Evolutionary conservation across 1,140 invertebrate species (phyloP), one percentile per base, ranked within the genome.

Genomic region (Oryzaephilus surinamensis): DNA sequence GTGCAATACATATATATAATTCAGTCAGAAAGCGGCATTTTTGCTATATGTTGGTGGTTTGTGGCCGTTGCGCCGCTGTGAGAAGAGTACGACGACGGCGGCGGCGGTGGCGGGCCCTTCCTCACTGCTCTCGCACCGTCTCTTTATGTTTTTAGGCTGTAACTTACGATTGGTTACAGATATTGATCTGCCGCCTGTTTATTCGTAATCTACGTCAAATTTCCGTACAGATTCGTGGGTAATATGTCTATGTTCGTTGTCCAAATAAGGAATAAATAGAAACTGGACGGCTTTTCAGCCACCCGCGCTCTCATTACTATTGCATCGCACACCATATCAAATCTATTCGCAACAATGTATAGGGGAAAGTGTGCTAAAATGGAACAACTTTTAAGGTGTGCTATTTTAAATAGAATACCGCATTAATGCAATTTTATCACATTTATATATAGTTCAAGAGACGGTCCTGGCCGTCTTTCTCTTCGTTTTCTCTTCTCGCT

Each of bases 191-290:
- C 23, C 42, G 44, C 27, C 41, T 52, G 51, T 54, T 56, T 56
- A 56, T 52, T 54, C 54, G 51, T 51, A 52, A 52, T 54, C 50
- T 50, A 49, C 49, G 50, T 48, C 44, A 48, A 54, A 51, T 54
- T 54, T 53, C 45, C 50, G 41, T 47, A 38, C 49, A 43, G 38
- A 48, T 52, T 49, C 38, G 43, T 45, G 46, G 43, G 39, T 45
- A 45, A 45, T 45, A 48, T 44, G 47, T 49, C 47, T 42, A 45
- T 41, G 31, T 33, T 45, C 36, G 20, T n/a, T 14, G 30, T 24
- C 14, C 14, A 35, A 38, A 46, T 40, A 42, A 38, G 19, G 34
- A 26, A 28, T n/a, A n/a, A n/a, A n/a, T 18, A 24, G 20, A 32
- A 38, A 15, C 8, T 6, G 16, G 16, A 6, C 4, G 31, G 13